Evolutionary conservation across 1,140 invertebrate genomes (phyloP), one percentile per base, ranked within the genome.

Genomic region (Polyergus mexicanus): DNA sequence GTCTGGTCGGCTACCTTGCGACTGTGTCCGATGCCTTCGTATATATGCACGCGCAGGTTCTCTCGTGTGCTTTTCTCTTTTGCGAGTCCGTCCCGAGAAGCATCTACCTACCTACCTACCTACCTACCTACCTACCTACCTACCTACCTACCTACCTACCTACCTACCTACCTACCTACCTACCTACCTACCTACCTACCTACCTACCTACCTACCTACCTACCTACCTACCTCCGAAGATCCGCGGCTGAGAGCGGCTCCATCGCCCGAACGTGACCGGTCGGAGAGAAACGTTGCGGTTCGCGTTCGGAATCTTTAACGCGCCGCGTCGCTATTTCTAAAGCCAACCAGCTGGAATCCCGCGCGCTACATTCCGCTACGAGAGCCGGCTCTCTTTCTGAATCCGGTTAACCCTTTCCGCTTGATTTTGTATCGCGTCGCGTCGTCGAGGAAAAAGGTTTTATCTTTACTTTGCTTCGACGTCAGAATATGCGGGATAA

Each of bases 1-100:
- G 63, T 75, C 72, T 78, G 28, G 25, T 6, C 71, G 65, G 60
- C 66, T 41, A 83, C 62, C 56, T 85, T 62, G 66, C 78, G 80
- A 75, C 65, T 78, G 84, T 80, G 41, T 68, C 47, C 54, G 51
- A 68, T 72, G 56, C 66, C 86, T 41, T 72, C 22, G 35, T 51
- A 47, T 63, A 51, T 63, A 38, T 54, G 74, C 44, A 84, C 28
- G 41, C 63, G n/a, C 44, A 28, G n/a, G 51, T 8, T 54, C 38
- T 32, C 68, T 71, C 22, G 28, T 74, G 66, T 35, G 38, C 44
- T n/a, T 41, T 62, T 63, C 60, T 47, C 77, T 86, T 65, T 72
- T 32, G n/a, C 51, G 16, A 25, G 62, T 63, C 28, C 22, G 51
- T 38, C 28, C 41, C 41, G 63, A 28, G 44, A 13, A 51, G 68